Percentiles rank a stretch among this genome's conserved stretches.
Conservation (phyloP, 2,888 invertebrate genomes). For the Seira ritae region DNA sequence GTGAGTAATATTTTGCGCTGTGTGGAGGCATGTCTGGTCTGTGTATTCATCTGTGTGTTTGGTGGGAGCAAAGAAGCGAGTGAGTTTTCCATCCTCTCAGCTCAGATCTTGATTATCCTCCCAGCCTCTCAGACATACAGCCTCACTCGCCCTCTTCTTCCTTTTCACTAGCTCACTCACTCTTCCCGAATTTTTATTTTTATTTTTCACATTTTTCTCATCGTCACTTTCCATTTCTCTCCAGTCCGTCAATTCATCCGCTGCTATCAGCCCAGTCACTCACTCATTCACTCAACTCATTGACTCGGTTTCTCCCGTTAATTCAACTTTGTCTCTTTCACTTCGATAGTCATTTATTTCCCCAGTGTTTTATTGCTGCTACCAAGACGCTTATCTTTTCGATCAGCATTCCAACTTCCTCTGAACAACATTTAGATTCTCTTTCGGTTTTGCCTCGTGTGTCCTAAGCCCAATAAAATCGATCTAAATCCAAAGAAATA, state of each 20-base stretch:
- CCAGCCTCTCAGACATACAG: conserved; percentile 48
- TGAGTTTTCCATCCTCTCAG: conserved; percentile 25
- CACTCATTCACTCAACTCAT: conserved; percentile 3
- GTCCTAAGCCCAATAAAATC: too few species aligned
- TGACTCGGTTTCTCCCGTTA: neutral
- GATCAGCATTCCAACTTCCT: neutral
- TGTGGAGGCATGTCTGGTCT: neutral
- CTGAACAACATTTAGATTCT: too few species aligned
- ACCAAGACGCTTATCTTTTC: conserved; percentile 7
- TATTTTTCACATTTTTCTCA: neutral
- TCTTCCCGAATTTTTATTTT: neutral
- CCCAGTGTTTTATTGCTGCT: conserved; percentile 4
- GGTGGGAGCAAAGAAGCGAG: neutral
- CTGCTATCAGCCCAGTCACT: conserved; percentile 6
- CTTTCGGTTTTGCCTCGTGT: too few species aligned
- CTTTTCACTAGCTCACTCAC: conserved; percentile 3
- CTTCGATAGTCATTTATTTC: conserved; percentile 8
- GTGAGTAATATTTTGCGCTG: too few species aligned
- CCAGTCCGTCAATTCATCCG: conserved; percentile 5
- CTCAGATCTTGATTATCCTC: conserved; percentile 64
- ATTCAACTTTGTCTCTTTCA: conserved; percentile 16
- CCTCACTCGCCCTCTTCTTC: conserved; percentile 18
- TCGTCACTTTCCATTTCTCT: conserved; percentile 9
- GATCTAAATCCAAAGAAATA: neutral
- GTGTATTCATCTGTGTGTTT: neutral